Evolutionary conservation across 1,140 invertebrate genomes (phyloP).

Genomic region (Temnothorax curvispinosus): DNA sequence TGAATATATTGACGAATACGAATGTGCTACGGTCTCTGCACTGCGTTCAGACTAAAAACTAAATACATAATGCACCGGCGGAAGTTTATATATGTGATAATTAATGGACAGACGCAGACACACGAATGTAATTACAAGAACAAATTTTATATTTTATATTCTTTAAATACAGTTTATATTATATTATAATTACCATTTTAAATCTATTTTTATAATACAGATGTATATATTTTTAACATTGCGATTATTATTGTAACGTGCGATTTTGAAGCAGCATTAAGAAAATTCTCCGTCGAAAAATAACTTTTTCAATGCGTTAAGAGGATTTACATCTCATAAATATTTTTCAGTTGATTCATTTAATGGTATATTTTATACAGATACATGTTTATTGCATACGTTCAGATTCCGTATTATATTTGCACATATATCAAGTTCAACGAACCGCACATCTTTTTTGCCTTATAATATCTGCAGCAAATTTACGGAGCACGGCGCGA

Average conservation of each 20-base stretch:
- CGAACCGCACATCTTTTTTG: neutral
- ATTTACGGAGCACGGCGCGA: neutral
- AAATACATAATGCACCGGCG: conserved; percentile 38
- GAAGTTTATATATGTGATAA: conserved; percentile 3
- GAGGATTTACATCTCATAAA: neutral
- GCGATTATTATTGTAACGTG: neutral
- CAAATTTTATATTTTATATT: neutral
- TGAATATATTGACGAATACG: conserved; percentile 58
- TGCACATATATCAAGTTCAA: neutral
- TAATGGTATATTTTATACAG: neutral
- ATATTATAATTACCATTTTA: conserved; percentile 9
- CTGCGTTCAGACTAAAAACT: conserved; percentile 19
- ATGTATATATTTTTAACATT: neutral
- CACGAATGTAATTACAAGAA: conserved; percentile 7
- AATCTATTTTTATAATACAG: neutral
- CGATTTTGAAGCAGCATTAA: neutral
- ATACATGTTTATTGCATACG: neutral
- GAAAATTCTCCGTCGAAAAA: neutral
- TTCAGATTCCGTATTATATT: conserved; percentile 15
- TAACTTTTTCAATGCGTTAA: neutral
- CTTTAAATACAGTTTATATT: neutral
- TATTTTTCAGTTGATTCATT: conserved; percentile 16
- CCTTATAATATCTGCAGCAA: conserved; percentile 3
- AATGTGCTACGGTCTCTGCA: conserved; percentile 48
- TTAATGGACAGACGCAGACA: conserved; percentile 28